Conservation (phyloP, 2,797 vertebrate species). For the Semotilus atromaculatus region DNA sequence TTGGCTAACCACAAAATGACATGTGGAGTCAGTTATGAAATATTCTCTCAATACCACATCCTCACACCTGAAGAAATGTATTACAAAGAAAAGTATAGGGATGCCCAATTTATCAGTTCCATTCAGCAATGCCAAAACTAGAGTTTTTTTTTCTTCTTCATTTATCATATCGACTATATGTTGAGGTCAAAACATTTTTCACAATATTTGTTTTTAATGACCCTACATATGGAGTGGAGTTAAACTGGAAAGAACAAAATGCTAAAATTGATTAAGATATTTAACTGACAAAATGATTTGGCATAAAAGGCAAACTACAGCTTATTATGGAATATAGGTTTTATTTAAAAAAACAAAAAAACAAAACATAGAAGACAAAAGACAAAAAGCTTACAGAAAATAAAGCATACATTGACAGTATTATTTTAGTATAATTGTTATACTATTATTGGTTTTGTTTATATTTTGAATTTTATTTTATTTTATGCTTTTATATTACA, state of each 20-base stretch:
- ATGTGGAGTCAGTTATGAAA: slow-evolving; percentile 11
- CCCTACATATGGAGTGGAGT: neutral
- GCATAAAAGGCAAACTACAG: neutral
- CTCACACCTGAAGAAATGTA: neutral
- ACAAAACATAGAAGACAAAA: neutral
- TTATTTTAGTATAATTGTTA: neutral
- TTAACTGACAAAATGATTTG: neutral
- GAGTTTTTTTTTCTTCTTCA: neutral
- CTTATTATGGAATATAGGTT: neutral
- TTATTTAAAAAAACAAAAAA: neutral
- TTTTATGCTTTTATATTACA: neutral
- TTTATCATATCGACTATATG: neutral
- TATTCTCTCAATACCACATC: neutral
- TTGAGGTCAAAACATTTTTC: too few relatives aligned
- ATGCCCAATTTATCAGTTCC: neutral
- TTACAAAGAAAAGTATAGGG: neutral
- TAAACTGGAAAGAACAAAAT: neutral
- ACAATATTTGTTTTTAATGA: neutral
- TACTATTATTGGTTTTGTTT: neutral
- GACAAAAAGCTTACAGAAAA: neutral
- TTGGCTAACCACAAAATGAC: slow-evolving; percentile 84
- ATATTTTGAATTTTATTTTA: neutral
- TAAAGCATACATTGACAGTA: neutral
- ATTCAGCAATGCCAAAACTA: neutral
- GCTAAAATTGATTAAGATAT: neutral